Conservation (phyloP, 2,888 invertebrate genomes). For the Hydrotaea diabolus region DNA sequence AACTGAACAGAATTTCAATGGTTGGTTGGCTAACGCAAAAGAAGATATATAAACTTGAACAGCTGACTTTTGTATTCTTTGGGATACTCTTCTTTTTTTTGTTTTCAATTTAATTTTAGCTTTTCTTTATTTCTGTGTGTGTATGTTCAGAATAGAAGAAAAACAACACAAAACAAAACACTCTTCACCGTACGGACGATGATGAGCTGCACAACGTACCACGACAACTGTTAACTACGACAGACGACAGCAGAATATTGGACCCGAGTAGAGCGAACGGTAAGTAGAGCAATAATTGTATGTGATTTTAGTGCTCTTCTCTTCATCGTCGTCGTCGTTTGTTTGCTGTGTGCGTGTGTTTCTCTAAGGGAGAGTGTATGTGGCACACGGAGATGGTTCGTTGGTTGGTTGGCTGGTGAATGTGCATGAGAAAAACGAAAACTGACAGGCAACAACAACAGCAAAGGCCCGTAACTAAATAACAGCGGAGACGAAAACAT, state of each 20-base stretch:
- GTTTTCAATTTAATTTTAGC: constrained; percentile 47
- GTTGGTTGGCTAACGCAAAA: neutral
- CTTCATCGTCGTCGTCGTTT: constrained; percentile 6
- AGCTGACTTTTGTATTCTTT: constrained; percentile 61
- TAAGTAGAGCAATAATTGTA: constrained; percentile 62
- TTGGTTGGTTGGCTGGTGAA: neutral
- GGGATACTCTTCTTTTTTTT: constrained; percentile 35
- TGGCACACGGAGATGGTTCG: constrained; percentile 17
- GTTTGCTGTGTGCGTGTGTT: constrained; percentile 9
- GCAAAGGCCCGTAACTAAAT: neutral
- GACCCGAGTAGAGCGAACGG: constrained; percentile 62
- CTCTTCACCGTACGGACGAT: constrained; percentile 63
- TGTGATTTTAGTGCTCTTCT: constrained; percentile 32
- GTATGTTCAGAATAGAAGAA: constrained; percentile 24
- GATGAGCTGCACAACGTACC: constrained; percentile 63
- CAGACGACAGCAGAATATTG: constrained; percentile 66
- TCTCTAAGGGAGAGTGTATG: neutral
- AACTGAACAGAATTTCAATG: neutral
- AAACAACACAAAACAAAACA: constrained; percentile 35
- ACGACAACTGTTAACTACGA: constrained; percentile 67
- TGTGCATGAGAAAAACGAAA: constrained; percentile 12
- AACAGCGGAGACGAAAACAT: neutral
- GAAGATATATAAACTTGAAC: constrained; percentile 52
- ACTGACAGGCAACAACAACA: neutral
- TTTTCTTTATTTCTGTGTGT: constrained; percentile 45